These are phyloP conservation scores for Drosophila sucinea DNA, from an alignment of 1,140 invertebrate genomes.

Conservation along the genomic window DNA sequence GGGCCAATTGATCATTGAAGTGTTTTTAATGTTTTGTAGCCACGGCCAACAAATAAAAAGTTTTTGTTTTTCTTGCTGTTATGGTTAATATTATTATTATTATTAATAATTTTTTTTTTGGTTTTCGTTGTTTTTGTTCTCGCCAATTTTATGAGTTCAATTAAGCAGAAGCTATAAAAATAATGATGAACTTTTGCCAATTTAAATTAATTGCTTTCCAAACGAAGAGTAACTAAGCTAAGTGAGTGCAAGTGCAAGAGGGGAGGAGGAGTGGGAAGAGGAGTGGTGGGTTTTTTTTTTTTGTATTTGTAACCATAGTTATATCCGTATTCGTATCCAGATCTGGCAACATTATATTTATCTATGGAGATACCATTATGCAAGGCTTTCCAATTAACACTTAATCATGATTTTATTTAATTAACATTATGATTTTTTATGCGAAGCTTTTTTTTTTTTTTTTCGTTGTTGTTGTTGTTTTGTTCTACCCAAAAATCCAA, in stretches of 20 bases:
- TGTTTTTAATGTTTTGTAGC: constrained; percentile 61
- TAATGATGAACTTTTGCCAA: constrained; percentile 66
- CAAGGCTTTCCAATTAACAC: constrained; percentile 65
- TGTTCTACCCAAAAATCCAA: constrained; percentile 40
- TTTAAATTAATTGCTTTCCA: constrained; percentile 68
- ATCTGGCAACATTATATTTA: constrained; percentile 15
- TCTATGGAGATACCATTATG: constrained; percentile 18
- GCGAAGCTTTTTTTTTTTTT: constrained; percentile 29
- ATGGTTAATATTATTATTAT: constrained; percentile 28
- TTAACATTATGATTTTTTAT: constrained; percentile 50
- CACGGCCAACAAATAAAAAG: constrained; percentile 41
- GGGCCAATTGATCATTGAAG: constrained; percentile 56
- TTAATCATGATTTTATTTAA: constrained; percentile 72
- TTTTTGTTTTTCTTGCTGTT: constrained; percentile 20
- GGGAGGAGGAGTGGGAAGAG: not conserved
- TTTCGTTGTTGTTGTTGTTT: not conserved
- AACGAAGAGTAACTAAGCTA: not conserved
- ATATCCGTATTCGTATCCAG: not conserved
- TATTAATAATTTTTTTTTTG: not conserved
- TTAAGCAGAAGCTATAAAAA: constrained; percentile 79
- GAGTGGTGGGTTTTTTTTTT: not conserved
- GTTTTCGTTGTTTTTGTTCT: not conserved
- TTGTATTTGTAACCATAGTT: not conserved
- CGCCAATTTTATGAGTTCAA: constrained; percentile 67
- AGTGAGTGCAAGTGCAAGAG: not conserved